A percentile compares a stretch with the other conserved stretches of the same genome.
Conservation (phyloP, 1,140 invertebrate genomes). For the Neomicropteryx cornuta region DNA sequence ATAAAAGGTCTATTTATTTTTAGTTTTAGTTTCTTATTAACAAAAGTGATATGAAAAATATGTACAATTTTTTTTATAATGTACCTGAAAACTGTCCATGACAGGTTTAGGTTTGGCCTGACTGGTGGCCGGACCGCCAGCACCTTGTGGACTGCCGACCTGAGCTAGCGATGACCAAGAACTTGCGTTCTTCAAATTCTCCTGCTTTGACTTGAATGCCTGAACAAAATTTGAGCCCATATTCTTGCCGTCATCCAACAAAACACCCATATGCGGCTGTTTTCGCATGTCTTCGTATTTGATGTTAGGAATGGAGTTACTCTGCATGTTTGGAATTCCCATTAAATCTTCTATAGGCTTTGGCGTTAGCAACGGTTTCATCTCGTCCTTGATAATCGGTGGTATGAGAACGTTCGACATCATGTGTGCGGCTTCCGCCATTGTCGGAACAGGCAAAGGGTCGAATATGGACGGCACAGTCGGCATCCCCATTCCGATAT, state of each 20-base stretch:
- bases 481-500: conserved; percentile 28
- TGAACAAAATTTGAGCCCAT: conserved; percentile 47
- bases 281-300: conserved; percentile 32
- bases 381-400: conserved; percentile 42
- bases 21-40: too few species aligned
- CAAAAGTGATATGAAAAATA: too few species aligned
- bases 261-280: conserved; percentile 28
- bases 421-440: conserved; percentile 33
- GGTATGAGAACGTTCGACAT: conserved; percentile 36
- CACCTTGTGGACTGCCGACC: conserved; percentile 59
- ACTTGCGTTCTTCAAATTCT: conserved; percentile 78
- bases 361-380: conserved; percentile 42
- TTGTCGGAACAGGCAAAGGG: conserved; percentile 37
- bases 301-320: conserved; percentile 30
- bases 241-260: conserved; percentile 34
- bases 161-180: conserved; percentile 88
- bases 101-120: conserved; percentile 50
- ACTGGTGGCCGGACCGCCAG: conserved; percentile 40
- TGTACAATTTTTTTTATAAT: too few species aligned
- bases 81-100: conserved; percentile 58
- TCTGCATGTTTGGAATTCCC: conserved; percentile 35
- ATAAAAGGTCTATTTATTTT: too few species aligned
- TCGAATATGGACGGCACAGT: conserved; percentile 58
- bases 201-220: conserved; percentile 54
- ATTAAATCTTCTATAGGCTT: conserved; percentile 51